Base-by-base conservation (phyloP, 2,888 invertebrate genomes). In the Trichacis sp. region DNA sequence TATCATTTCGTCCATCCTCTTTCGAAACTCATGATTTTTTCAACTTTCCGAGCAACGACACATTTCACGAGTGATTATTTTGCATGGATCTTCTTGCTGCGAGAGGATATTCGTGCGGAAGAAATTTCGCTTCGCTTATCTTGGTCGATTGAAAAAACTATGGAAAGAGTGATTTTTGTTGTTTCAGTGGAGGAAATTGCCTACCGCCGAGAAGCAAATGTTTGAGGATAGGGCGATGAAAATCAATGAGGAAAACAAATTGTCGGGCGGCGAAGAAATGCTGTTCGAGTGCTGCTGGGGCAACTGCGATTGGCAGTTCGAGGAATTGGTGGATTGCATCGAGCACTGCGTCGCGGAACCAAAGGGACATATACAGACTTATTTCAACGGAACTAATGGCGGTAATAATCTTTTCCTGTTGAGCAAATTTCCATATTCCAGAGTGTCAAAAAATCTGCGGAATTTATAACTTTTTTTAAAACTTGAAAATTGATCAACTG, bases 181-280 rank as follows among this genome's bases (percentile, higher is more conserved):
- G 18, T 74, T 84, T 51, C 91, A 98, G 89, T 99, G 99, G 99
- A 92, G 97, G 72, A 94, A 94, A 64, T 87, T 98, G 71, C 91
- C 95, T 0, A 89, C 93, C 0, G 89, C 90, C 56, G 94, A 96
- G 71, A 97, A 98, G 83, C 94, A 95, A 84, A 89, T 90, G 65
- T 99, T 97, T 92, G 98, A 99, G 86, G 96, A 97, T 83, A 89
- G 93, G 54, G 98, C 99, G 0, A 90, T 90, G 24, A 90, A 91
- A 76, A 91, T 95, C 83, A 98, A 97, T 79, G 95, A 95, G 83
- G 96, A 96, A 81, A 83, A 81, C 18, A 74, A 82, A 47, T 73
- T 76, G 19, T 59, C 76, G 69, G 73, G 76, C 69, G 65, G 81
- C 73, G 70, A 85, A 80, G 70, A 87, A 84, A 80, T 84, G 66